Conservation (phyloP, 2,888 invertebrate genomes). For the Netelia inedita region DNA sequence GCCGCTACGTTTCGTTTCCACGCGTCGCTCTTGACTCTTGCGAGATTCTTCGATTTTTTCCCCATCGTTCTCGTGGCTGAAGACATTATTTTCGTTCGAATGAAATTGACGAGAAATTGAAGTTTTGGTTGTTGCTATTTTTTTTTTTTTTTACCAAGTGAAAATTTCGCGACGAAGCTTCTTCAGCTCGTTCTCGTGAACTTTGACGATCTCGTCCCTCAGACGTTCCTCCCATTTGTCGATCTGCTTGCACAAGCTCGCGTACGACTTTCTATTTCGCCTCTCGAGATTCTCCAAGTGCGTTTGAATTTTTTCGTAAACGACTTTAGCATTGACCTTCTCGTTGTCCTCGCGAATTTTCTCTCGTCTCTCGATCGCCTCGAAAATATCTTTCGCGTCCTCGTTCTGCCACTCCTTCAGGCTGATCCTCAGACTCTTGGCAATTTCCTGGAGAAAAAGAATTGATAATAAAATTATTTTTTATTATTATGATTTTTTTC, state of each 20-base stretch:
- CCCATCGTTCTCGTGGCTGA: conserved; percentile 26
- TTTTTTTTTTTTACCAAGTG: conserved; percentile 59
- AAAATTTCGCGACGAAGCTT: conserved; percentile 66
- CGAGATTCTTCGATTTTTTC: conserved; percentile 5
- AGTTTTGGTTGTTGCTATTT: not conserved
- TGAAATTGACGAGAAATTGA: not conserved
- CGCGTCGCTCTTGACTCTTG: not conserved
- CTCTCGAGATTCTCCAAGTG: conserved; percentile 70
- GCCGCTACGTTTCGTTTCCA: conserved; percentile 41
- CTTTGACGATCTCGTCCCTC: conserved; percentile 66
- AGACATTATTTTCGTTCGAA: not conserved
- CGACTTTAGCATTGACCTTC: conserved; percentile 55
- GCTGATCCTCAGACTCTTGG: conserved; percentile 63
- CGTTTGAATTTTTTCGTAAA: conserved; percentile 70
- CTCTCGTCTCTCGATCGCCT: conserved; percentile 65
- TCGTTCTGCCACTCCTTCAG: conserved; percentile 69
- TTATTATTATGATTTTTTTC: not conserved
- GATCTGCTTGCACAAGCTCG: conserved; percentile 71
- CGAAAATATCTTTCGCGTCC: conserved; percentile 64
- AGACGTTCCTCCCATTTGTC: conserved; percentile 71
- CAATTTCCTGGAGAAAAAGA: conserved; percentile 58
- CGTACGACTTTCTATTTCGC: conserved; percentile 66
- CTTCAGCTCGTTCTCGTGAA: conserved; percentile 68
- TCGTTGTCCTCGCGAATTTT: conserved; percentile 58
- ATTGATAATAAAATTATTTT: not conserved